Base-by-base conservation (phyloP, 2,888 invertebrate genomes). In the Sicus ferrugineus region DNA sequence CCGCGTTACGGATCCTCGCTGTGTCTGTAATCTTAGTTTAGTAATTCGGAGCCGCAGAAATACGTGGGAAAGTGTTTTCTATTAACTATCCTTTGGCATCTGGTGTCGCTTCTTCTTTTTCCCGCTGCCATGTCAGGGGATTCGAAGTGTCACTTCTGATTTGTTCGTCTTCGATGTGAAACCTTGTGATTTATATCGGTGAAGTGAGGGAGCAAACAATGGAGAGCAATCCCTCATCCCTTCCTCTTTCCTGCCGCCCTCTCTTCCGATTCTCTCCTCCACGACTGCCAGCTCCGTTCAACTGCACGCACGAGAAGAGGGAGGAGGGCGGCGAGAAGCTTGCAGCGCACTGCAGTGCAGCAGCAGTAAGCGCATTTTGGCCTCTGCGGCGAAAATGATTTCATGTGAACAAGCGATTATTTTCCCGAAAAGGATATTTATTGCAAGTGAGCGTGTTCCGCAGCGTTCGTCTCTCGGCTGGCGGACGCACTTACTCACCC, bases 341-440 rank as follows among this genome's bases (percentile, higher is more conserved):
- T 69, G 70, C 70, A 63, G n/a, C 58, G 67, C 52, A 64, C n/a
- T 50, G 68, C 30, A 23, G 63, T 65, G 61, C 58, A 65, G 71
- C 70, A 68, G 61, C 56, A 63, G 67, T 54, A 65, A 54, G 56
- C 69, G 68, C 71, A 73, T 73, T 67, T 66, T 67, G 56, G 56
- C 42, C 66, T 28, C 69, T 58, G 71, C 56, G 75, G 75, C 71
- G 76, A 77, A 78, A 83, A 84, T 82, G 82, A 82, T 83, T 83
- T 81, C 84, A 83, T 84, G 84, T 81, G 83, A 80, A 83, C 79
- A 78, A 78, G 82, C 77, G 83, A 83, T 83, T 83, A 83, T 76
- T 75, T 71, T 50, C 48, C 58, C 66, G 31, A 72, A 54, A 68
- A 58, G 46, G 65, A 74, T 81, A 80, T 80, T 82, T 80, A 80